Evolutionary conservation across 1,140 invertebrate genomes (phyloP).

Genomic region (Carcinoscorpius rotundicauda): DNA sequence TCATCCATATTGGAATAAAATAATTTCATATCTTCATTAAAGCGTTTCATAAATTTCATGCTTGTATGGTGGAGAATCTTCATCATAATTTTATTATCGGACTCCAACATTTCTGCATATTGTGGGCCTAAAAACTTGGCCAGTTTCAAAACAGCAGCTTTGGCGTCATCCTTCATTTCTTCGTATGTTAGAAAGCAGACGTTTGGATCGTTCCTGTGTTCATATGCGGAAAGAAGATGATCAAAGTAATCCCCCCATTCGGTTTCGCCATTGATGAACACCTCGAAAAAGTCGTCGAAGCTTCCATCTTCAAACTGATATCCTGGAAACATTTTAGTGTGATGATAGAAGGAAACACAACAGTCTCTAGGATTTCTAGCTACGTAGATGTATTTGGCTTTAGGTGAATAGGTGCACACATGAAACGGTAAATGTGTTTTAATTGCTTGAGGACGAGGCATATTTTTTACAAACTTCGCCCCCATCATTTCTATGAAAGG

Average conservation of each 20-base stretch:
- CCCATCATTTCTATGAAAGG: constrained; percentile 5
- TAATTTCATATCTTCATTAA: no score
- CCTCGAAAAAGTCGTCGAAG: constrained; percentile 30
- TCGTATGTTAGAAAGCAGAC: no score
- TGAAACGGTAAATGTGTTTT: constrained; percentile 22
- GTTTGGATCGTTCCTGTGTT: no score
- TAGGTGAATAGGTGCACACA: constrained; percentile 6
- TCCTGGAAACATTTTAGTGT: constrained; percentile 40
- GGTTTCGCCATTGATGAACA: constrained; percentile 28
- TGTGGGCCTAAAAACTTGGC: background rate
- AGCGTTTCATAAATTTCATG: background rate
- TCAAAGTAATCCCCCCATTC: constrained; percentile 34
- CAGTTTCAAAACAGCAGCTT: background rate
- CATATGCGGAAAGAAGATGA: constrained; percentile 21
- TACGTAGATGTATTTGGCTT: constrained; percentile 52
- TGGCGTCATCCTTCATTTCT: background rate
- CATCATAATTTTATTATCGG: background rate
- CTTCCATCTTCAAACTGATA: background rate
- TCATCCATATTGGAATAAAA: no score
- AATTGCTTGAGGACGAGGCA: constrained; percentile 10
- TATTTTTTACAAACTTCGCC: background rate
- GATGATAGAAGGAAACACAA: constrained; percentile 66
- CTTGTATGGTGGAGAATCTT: background rate
- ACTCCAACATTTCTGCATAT: background rate
- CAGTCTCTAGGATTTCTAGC: constrained; percentile 74